These are phyloP conservation scores for Drosophila orena DNA, from an alignment of 1,140 invertebrate species.

Conservation along the genomic window DNA sequence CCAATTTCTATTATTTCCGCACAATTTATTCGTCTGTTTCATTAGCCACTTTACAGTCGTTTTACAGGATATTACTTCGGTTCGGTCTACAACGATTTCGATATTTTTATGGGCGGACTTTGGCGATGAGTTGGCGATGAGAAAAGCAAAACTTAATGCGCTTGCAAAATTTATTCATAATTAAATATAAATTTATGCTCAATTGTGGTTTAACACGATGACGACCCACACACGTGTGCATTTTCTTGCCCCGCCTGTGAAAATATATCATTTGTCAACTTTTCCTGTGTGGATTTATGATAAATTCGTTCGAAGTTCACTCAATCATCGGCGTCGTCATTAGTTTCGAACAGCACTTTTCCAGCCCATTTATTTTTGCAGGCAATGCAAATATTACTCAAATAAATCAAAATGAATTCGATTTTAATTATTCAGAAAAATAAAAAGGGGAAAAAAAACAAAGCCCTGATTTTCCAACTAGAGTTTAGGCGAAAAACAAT, in stretches of 20 bases:
- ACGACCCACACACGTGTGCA: conserved; percentile 23
- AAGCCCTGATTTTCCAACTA: no score
- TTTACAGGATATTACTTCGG: conserved; percentile 19
- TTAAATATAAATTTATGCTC: conserved; percentile 83
- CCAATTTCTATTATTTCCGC: neutral
- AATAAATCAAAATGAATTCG: conserved; percentile 14
- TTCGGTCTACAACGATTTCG: neutral
- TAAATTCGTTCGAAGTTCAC: conserved; percentile 40
- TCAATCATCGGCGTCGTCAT: conserved; percentile 56
- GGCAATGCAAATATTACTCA: conserved; percentile 21
- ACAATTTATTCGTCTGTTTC: neutral
- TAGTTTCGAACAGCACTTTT: conserved; percentile 48
- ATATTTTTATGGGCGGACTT: neutral
- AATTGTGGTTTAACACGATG: conserved; percentile 74
- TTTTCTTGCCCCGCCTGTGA: conserved; percentile 26
- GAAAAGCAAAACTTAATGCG: conserved; percentile 74
- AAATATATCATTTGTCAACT: conserved; percentile 56
- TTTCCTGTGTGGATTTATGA: conserved; percentile 27
- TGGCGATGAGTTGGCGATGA: conserved; percentile 55
- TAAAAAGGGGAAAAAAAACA: neutral
- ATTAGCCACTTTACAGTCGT: no score
- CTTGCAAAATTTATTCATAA: conserved; percentile 82
- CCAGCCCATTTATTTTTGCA: conserved; percentile 21
- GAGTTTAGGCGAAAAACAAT: no score
- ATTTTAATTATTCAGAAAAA: conserved; percentile 10